Evolutionary conservation across 2,888 invertebrate species (phyloP), one percentile per base, ranked within the genome.

Genomic region (Tenthredo distinguenda): DNA sequence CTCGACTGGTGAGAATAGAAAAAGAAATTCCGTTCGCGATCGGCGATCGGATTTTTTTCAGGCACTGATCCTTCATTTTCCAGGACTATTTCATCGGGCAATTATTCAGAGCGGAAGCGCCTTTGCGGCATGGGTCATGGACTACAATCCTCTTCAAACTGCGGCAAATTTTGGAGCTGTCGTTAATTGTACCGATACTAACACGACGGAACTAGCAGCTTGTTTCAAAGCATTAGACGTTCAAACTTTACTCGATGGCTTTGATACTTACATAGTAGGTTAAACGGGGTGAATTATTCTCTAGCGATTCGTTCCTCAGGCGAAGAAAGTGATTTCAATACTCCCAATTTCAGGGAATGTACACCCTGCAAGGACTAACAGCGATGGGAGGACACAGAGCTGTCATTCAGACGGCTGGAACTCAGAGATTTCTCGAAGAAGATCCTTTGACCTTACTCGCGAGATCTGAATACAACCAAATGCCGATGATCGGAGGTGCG

Each of bases 401-500:
- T 12, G 90, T 91, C 10, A 87, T 91, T 5, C 90, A 91, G 85
- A 88, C 86, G 65, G 89, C 88, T 12, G 90, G 90, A 3, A 85
- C 83, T 21, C 86, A 86, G 12, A 88, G 87, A 85, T 91, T 91
- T 79, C 88, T 92, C 4, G 87, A 85, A 9, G 90, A 90, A 85
- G 88, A 89, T 82, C 91, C 91, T 5, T 62, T 84, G 34, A 82
- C 86, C 0, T 86, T 87, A 34, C 87, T 90, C 34, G 86, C 86
- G 74, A 86, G 88, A 40, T 91, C 43, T 18, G 12, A 34, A 31
- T 83, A 68, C 85, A 91, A 91, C 1, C 93, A 93, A 87, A 93
- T 94, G 43, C 93, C 94, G 0, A 89, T 94, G 72, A 92, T 95
- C 91, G 93, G 93, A 18, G 95, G 95, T 2, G 93, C 94, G 10